phyloP scores from a whole-genome alignment of 2,797 vertebrate species.

The Lutjanus argentimaculatus region DNA sequence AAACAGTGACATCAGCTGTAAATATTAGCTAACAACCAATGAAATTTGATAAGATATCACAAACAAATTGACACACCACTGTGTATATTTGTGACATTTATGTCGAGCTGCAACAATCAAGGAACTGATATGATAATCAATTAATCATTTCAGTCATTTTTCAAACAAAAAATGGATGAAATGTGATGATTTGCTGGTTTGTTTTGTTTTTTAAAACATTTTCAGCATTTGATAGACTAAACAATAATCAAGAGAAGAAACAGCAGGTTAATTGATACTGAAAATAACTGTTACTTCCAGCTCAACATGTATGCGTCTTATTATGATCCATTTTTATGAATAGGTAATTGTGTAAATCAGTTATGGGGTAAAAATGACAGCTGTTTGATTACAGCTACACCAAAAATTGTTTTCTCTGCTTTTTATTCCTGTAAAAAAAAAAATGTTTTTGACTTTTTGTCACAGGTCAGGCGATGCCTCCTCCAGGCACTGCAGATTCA shows the following conservation, averaged over 20 bases:
- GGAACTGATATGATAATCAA: not conserved
- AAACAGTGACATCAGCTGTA: not conserved
- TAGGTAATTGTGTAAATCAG: not conserved
- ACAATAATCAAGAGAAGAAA: not conserved
- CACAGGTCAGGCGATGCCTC: constrained; percentile 93
- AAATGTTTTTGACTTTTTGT: not conserved
- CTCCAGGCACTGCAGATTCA: constrained; percentile 91
- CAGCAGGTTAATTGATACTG: not conserved
- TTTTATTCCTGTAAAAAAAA: not conserved
- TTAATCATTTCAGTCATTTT: not conserved
- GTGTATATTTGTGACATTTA: not conserved
- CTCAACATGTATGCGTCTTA: not conserved
- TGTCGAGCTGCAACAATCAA: not conserved
- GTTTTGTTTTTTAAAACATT: no score
- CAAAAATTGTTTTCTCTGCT: not conserved
- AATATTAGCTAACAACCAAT: not conserved
- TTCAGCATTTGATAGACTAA: not conserved
- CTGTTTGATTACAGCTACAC: no score
- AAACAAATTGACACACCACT: not conserved
- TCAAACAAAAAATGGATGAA: no score
- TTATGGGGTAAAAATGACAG: not conserved
- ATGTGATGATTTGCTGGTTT: not conserved
- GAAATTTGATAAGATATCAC: not conserved
- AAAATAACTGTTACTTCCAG: not conserved
- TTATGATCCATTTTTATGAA: not conserved